Conservation (phyloP, 1,140 invertebrate species). For the Pachyrhynchus sulphureomaculatus region DNA sequence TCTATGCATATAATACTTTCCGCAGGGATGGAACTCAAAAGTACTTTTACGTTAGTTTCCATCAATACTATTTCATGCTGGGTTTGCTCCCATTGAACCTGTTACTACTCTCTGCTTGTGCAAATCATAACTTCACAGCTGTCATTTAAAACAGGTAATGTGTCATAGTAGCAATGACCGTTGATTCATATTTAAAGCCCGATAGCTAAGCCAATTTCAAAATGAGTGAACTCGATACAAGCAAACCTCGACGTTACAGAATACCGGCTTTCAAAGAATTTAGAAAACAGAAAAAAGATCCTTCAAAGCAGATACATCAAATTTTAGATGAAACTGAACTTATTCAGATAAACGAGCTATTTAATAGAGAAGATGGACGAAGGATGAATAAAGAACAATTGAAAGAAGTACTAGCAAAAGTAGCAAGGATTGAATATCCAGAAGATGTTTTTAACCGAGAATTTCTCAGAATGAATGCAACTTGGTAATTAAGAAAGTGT, state of each 20-base stretch:
- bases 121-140: too few relatives aligned
- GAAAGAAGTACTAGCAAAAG: slow-evolving; percentile 32
- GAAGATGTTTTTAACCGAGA: slow-evolving; percentile 38
- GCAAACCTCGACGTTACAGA: background rate
- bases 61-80: too few relatives aligned
- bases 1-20: too few relatives aligned
- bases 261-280: slow-evolving; percentile 4
- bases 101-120: too few relatives aligned
- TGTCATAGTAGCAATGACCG: too few relatives aligned
- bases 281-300: slow-evolving; percentile 15
- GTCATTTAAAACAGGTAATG: too few relatives aligned
- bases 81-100: too few relatives aligned
- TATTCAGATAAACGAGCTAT: slow-evolving; percentile 37
- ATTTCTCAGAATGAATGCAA: slow-evolving; percentile 42
- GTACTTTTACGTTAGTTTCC: too few relatives aligned
- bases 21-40: too few relatives aligned
- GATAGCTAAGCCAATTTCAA: too few relatives aligned
- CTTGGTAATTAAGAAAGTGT: slow-evolving; percentile 22
- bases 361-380: slow-evolving; percentile 38
- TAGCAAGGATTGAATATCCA: slow-evolving; percentile 37
- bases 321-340: slow-evolving; percentile 42
- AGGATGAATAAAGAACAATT: slow-evolving; percentile 37
- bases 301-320: slow-evolving; percentile 31
- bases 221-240: background rate
- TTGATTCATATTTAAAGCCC: too few relatives aligned